Conservation (phyloP, 2,113 vertebrate species). For the Neogale vison region DNA sequence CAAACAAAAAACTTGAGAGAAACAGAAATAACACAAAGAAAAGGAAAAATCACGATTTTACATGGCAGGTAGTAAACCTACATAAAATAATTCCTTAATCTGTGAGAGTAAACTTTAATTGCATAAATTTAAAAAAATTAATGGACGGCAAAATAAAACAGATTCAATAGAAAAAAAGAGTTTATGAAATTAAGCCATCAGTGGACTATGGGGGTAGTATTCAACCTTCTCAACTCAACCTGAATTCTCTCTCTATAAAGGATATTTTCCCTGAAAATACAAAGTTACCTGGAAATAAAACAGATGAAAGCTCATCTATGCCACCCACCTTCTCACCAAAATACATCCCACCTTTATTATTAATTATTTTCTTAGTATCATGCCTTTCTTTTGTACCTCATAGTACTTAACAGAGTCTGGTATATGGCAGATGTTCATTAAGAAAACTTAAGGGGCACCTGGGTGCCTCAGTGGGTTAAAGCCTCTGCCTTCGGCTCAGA, state of each 20-base stretch:
- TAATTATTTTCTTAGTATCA: neutral
- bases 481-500: too few species aligned
- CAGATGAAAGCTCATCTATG: neutral
- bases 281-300: slow-evolving; percentile 28
- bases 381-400: neutral
- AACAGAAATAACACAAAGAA: neutral
- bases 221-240: neutral
- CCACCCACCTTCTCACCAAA: neutral
- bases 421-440: neutral
- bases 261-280: neutral
- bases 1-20: neutral
- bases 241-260: neutral
- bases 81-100: neutral
- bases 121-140: neutral
- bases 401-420: neutral
- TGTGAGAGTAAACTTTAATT: neutral
- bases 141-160: neutral
- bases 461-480: too few species aligned
- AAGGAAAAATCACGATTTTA: neutral
- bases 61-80: neutral
- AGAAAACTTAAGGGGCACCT: neutral
- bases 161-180: neutral
- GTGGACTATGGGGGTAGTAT: neutral
- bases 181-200: neutral
- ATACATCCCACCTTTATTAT: neutral